Conservation (phyloP, 2,113 vertebrate species). For the Ochotona princeps region DNA sequence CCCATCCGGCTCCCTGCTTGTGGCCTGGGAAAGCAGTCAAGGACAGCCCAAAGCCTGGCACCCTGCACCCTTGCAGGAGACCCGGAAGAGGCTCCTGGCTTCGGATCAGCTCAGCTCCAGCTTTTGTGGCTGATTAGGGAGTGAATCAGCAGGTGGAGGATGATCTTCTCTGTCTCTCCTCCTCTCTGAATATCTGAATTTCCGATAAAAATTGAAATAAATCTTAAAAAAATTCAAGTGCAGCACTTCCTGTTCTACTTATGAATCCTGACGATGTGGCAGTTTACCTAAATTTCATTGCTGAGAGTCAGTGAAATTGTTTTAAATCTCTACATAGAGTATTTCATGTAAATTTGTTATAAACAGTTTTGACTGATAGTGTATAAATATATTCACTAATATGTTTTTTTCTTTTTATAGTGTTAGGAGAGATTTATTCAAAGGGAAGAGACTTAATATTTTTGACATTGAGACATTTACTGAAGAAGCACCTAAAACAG, state of each 20-base stretch:
- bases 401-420: conserved; percentile 74
- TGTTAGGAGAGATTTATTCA: conserved; percentile 85
- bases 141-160: too few relatives aligned
- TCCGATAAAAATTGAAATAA: too few relatives aligned
- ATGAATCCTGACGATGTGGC: neutral
- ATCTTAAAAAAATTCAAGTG: conserved; percentile 23
- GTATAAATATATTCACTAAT: conserved; percentile 77
- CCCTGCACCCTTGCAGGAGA: too few relatives aligned
- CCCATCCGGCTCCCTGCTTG: too few relatives aligned
- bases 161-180: too few relatives aligned
- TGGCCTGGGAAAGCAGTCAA: too few relatives aligned
- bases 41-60: too few relatives aligned
- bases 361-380: conserved; percentile 59
- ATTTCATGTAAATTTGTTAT: conserved; percentile 32
- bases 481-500: conserved; percentile 79
- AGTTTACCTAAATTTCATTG: neutral
- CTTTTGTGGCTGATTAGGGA: too few relatives aligned
- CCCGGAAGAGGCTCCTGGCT: too few relatives aligned
- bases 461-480: conserved; percentile 85
- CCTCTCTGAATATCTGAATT: too few relatives aligned
- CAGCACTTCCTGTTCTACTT: conserved; percentile 43
- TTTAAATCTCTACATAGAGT: conserved; percentile 22
- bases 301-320: conserved; percentile 41
- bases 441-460: conserved; percentile 90
- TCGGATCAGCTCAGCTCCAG: too few relatives aligned